Percentiles rank a stretch among this genome's conserved stretches.
phyloP scores from a whole-genome alignment of 2,113 vertebrate genomes.

The Nibea albiflora region DNA sequence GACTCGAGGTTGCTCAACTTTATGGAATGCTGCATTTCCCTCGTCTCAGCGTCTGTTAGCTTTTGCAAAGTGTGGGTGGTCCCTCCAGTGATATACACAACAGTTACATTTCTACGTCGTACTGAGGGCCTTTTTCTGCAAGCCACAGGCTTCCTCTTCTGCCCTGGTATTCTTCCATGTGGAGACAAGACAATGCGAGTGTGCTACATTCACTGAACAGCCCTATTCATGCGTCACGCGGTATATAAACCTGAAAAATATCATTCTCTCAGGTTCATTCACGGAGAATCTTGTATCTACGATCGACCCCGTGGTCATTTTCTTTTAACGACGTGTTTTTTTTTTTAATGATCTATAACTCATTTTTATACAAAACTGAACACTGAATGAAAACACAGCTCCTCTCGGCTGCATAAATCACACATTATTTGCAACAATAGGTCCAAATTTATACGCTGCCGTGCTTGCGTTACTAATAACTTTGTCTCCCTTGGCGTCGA shows the following conservation, averaged over 20 bases:
- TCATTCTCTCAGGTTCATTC: constrained; percentile 22
- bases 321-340: not conserved
- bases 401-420: constrained; percentile 49
- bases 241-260: constrained; percentile 18
- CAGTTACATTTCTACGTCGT: constrained; percentile 57
- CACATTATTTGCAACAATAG: constrained; percentile 56
- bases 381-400: constrained; percentile 4
- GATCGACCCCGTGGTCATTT: not conserved
- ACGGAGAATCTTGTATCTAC: not conserved
- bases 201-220: not conserved
- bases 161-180: constrained; percentile 51
- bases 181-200: constrained; percentile 43
- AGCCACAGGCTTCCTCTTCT: constrained; percentile 47
- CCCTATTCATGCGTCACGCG: not conserved
- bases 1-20: constrained; percentile 51
- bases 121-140: constrained; percentile 54
- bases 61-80: constrained; percentile 79
- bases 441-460: constrained; percentile 24
- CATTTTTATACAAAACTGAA: constrained; percentile 4
- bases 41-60: constrained; percentile 47
- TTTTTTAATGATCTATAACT: constrained; percentile 16
- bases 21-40: constrained; percentile 54
- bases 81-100: constrained; percentile 63
- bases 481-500: constrained; percentile 65
- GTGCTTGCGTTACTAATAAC: constrained; percentile 63